Evolutionary conservation across 2,888 invertebrate species (phyloP).

Genomic region (Fragum fragum): DNA sequence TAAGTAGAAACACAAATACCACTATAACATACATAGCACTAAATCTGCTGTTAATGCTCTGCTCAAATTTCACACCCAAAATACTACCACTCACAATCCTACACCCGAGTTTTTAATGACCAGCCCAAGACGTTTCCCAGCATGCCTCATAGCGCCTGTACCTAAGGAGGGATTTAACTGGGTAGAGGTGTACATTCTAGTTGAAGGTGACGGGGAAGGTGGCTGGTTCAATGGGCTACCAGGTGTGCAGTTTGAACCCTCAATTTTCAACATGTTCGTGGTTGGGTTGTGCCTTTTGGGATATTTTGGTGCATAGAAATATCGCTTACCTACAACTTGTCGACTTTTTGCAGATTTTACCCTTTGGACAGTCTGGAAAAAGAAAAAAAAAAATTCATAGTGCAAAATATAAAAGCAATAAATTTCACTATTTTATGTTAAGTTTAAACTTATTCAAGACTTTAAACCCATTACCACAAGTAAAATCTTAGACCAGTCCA

Average conservation of each 20-base stretch:
- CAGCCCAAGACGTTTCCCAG: slow-evolving; percentile 42
- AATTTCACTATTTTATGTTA: too few species aligned
- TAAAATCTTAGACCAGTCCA: too few species aligned
- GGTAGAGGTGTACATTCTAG: slow-evolving; percentile 38
- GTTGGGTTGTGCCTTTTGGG: slow-evolving; percentile 62
- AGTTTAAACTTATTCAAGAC: too few species aligned
- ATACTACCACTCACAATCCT: slow-evolving; percentile 58
- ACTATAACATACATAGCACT: not conserved
- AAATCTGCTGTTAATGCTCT: slow-evolving; percentile 18
- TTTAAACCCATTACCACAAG: too few species aligned
- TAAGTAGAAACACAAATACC: too few species aligned
- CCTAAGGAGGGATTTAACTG: slow-evolving; percentile 57
- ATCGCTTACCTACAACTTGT: slow-evolving; percentile 76
- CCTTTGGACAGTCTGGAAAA: slow-evolving; percentile 68
- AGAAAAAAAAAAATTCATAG: too few species aligned
- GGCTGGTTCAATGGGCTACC: slow-evolving; percentile 11
- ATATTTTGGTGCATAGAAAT: slow-evolving; percentile 57
- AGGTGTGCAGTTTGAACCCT: slow-evolving; percentile 61
- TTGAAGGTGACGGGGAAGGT: slow-evolving; percentile 49
- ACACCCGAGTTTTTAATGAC: slow-evolving; percentile 53
- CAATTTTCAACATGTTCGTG: slow-evolving; percentile 64
- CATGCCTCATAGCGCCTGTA: slow-evolving; percentile 45
- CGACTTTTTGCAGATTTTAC: slow-evolving; percentile 76
- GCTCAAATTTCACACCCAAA: slow-evolving; percentile 19
- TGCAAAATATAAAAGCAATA: too few species aligned